Evolutionary conservation across 2,113 vertebrate species (phyloP).

Genomic region (Scomber japonicus): DNA sequence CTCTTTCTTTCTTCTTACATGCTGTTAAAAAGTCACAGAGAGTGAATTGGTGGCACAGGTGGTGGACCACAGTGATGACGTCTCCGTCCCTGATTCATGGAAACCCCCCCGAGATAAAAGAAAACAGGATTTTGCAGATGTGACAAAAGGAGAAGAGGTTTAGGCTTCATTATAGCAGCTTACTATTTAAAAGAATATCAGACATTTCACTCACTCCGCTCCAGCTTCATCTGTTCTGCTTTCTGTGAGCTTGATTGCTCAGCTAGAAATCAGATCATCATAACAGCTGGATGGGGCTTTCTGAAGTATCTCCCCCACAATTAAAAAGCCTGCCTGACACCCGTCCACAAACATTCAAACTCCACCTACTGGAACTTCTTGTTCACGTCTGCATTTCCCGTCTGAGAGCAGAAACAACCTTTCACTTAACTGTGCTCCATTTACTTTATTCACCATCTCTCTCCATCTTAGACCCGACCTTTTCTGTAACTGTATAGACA

Average conservation of each 20-base stretch:
- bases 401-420: constrained; percentile 19
- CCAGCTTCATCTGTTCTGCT: constrained; percentile 17
- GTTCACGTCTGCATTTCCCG: not conserved
- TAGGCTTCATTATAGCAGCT: constrained; percentile 58
- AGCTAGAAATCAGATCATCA: constrained; percentile 16
- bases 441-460: constrained; percentile 6
- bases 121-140: constrained; percentile 18
- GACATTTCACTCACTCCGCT: not conserved
- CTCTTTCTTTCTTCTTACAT: constrained; percentile 9
- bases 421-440: constrained; percentile 29
- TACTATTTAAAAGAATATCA: not conserved
- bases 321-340: constrained; percentile 39
- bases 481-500: constrained; percentile 28
- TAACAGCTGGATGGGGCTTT: constrained; percentile 22
- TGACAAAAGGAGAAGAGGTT: constrained; percentile 9
- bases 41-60: constrained; percentile 32
- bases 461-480: constrained; percentile 26
- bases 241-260: not conserved
- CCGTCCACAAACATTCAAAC: constrained; percentile 47
- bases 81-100: constrained; percentile 34
- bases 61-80: constrained; percentile 57
- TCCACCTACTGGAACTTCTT: constrained; percentile 39
- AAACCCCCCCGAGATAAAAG: not conserved
- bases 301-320: not conserved
- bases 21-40: constrained; percentile 19